Base-by-base conservation (phyloP, 2,797 vertebrate genomes). In the Toxotes lorentzi region DNA sequence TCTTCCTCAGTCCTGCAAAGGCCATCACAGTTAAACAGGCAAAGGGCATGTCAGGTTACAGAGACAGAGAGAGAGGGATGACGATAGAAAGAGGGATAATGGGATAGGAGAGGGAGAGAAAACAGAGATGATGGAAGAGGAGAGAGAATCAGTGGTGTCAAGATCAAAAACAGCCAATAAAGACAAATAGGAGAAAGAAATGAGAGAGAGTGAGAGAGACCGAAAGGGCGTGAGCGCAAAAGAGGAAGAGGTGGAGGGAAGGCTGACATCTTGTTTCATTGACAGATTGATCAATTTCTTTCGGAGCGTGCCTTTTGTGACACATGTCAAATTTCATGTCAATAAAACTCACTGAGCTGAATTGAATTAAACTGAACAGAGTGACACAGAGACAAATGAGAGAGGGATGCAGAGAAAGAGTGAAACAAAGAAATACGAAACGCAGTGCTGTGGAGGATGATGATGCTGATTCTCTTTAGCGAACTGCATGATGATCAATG, bases 311-410 rank as follows among this genome's bases (percentile, higher is more conserved):
- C 53, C 53, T 58, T 43, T 38, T 81, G 63, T 82, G 83, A 90
- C 81, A 83, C 71, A 41, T 83, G 83, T 86, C 81, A 88, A 76
- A 85, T 86, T 71, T 62, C 24, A 48, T 56, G 70, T 85, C 91
- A 88, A 88, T 89, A 86, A 85, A 80, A 74, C 66, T 45, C 45
- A 72, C 35, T 81, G 70, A 86, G 73, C 63, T 78, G 66, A 78
- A 86, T 4, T 82, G 73, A 70, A 79, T 23, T 62, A 67, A 83
- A 76, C 53, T 48, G 23, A 79, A 65, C 45, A 62, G 30, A 68
- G 62, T 14, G 40, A 74, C 40, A 65, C 2, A 43, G 51, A 59
- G 5, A 40, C 32, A 40, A 73, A 38, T 27, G 51, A 62, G 45
- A 62, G 50, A 69, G 1, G 27, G 48, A 76, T 32, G 30, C 38